A percentile compares a stretch with the other conserved stretches of the same genome.
Evolutionary conservation across 2,113 vertebrate species (phyloP).

Genomic region (Climacteris rufus): DNA sequence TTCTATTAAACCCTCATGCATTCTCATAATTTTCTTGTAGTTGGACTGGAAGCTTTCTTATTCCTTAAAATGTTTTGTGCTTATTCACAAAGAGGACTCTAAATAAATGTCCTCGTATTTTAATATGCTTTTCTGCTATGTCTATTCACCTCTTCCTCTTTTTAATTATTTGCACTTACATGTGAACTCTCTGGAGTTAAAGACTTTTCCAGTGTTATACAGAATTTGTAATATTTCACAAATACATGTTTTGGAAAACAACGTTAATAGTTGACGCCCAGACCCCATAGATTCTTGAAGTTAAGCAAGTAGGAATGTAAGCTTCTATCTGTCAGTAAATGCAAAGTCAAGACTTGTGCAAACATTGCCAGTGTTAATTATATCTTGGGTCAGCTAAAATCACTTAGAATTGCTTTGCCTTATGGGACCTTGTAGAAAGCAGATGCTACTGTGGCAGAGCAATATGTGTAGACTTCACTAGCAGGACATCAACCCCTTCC

Average conservation of each 20-base stretch:
- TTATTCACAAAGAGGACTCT: neutral
- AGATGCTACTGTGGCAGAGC: neutral
- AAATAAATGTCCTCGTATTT: neutral
- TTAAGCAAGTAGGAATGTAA: neutral
- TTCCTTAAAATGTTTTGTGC: neutral
- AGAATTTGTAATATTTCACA: neutral
- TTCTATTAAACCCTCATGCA: accelerated
- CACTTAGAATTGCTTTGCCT: neutral
- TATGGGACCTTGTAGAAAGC: neutral
- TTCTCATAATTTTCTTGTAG: neutral
- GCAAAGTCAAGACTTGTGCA: neutral
- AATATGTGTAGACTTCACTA: neutral
- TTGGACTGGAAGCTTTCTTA: neutral
- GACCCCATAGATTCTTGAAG: neutral
- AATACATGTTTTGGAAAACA: neutral
- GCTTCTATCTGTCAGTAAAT: neutral
- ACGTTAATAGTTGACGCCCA: neutral
- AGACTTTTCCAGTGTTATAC: neutral
- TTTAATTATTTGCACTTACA: neutral
- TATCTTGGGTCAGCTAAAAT: neutral
- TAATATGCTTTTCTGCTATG: neutral
- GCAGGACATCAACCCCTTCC: neutral
- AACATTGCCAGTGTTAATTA: neutral
- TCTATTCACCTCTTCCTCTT: neutral
- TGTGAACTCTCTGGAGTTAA: neutral